phyloP scores from a whole-genome alignment of 2,113 vertebrate genomes.

The Phalacrocorax brasilianus region DNA sequence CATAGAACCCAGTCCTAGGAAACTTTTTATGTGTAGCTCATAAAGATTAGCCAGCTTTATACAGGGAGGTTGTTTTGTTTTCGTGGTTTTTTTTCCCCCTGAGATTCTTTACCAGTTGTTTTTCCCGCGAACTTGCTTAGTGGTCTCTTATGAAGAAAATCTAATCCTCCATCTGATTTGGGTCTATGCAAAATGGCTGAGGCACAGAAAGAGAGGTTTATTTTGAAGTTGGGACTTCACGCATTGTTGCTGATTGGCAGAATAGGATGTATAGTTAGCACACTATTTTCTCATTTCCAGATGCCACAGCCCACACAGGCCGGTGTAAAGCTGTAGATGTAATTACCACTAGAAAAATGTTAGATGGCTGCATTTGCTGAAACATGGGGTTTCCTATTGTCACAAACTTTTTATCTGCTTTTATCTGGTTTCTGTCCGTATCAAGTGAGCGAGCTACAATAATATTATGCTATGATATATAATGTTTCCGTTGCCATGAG shows the following conservation, averaged over 20 bases:
- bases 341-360: neutral
- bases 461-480: constrained; percentile 16
- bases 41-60: neutral
- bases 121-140: neutral
- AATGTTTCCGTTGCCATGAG: neutral
- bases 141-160: neutral
- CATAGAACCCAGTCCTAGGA: neutral
- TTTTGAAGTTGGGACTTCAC: neutral
- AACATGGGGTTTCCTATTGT: neutral
- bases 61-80: fast-evolving
- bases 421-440: neutral
- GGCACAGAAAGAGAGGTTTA: neutral
- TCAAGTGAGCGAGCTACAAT: neutral
- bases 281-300: neutral
- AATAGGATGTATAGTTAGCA: neutral
- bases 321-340: neutral
- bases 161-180: neutral
- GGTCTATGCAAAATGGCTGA: neutral
- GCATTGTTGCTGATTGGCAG: neutral
- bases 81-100: neutral
- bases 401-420: neutral
- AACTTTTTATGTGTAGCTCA: neutral
- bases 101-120: neutral
- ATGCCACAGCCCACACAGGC: neutral
- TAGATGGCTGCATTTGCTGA: neutral